Evolutionary conservation across 2,888 invertebrate species (phyloP), one percentile per base, ranked within the genome.

Genomic region (Resseliella maxima): DNA sequence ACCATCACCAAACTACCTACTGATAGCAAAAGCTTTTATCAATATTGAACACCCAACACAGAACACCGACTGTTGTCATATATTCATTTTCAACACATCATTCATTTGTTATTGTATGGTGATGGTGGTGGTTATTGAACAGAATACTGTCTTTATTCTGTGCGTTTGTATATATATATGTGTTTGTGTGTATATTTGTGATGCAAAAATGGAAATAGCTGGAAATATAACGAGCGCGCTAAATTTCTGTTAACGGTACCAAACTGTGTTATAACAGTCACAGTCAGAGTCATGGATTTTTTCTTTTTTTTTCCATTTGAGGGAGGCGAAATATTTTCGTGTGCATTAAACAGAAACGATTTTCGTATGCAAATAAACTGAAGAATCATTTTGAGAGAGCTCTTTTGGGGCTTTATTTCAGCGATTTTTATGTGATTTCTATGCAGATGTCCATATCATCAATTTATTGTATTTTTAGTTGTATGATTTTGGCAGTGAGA

Each of bases 371-470:
- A 59, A 59, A 59, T 59, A n/a, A 41, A 6, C 59, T 24, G 59
- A 59, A 59, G 59, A 59, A 24, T 59, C 59, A 59, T 59, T 59
- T 59, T n/a, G n/a, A 59, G 59, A 24, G 59, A 50, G 59, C 59
- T 59, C 59, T 59, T 59, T 59, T 5, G n/a, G 59, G 59, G 59
- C 59, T 59, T 59, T 59, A 59, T n/a, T 59, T 59, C 59, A 59
- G 59, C 59, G 59, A 59, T 59, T 59, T 24, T 59, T 59, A 59
- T 59, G 59, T 15, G 59, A 59, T 8, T 59, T 24, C 59, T 59
- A 59, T 59, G 59, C 59, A 59, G 59, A 59, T 59, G 59, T 59
- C 59, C 59, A 59, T 59, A 59, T 59, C 59, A 24, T 59, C 59
- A 59, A 59, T 59, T 59, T 59, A 59, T 59, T 59, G 59, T 59